Percentiles rank a stretch among this genome's conserved stretches.
phyloP scores from a whole-genome alignment of 2,888 invertebrate genomes.

The Teleiodes luculella region DNA sequence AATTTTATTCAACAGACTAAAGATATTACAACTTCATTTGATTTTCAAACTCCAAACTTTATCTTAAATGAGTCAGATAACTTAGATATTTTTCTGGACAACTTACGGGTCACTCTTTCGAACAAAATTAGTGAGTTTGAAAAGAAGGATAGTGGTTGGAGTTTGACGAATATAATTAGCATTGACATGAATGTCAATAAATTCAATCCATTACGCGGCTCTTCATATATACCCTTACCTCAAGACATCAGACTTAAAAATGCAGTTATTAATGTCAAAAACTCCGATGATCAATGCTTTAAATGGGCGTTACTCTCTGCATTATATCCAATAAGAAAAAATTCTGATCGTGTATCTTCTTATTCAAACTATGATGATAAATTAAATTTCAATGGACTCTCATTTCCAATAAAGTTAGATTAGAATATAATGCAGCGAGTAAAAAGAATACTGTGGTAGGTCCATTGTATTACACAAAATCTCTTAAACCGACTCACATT shows the following conservation, averaged over 20 bases:
- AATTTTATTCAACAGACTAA: constrained; percentile 25
- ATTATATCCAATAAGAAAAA: constrained; percentile 1
- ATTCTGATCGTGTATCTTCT: neutral
- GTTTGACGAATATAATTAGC: constrained; percentile 19
- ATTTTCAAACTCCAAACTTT: constrained; percentile 26
- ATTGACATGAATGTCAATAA: constrained; percentile 20
- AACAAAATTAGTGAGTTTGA: constrained; percentile 25
- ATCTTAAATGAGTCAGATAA: constrained; percentile 17
- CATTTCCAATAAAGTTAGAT: constrained; percentile 21
- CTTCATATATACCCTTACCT: constrained; percentile 28
- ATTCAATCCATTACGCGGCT: constrained; percentile 21
- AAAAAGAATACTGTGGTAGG: constrained; percentile 24
- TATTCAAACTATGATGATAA: constrained; percentile 24
- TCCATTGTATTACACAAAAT: constrained; percentile 28
- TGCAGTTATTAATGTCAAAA: neutral
- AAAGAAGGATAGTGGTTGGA: constrained; percentile 30
- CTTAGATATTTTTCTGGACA: constrained; percentile 6
- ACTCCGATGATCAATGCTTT: constrained; percentile 25
- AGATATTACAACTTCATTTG: constrained; percentile 20
- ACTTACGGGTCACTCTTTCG: neutral
- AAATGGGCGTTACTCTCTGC: constrained; percentile 27
- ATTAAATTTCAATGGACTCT: constrained; percentile 27
- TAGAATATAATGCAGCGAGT: constrained; percentile 25
- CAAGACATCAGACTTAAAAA: constrained; percentile 20
- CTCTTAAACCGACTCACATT: constrained; percentile 22